Base-by-base conservation (phyloP, 2,888 invertebrate species). In the Cataglyphis cursor region DNA sequence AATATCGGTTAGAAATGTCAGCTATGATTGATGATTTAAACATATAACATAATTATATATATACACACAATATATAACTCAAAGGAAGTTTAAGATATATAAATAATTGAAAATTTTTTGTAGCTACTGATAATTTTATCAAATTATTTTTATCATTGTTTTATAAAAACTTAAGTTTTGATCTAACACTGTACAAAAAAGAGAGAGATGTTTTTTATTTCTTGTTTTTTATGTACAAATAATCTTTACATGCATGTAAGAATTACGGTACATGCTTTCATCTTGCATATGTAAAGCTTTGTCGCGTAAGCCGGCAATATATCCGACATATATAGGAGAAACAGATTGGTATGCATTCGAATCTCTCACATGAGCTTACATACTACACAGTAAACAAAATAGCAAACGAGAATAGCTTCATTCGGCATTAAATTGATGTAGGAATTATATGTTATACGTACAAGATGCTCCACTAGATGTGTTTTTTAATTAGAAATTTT, bases 201-300 rank as follows among this genome's bases (percentile, higher is more conserved):
- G 15, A 44, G 1, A 12, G 1, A 4, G 35, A 38, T 15, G 44
- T 35, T 1, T 31, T 62, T 62, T 3, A 4, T 31, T 51, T 73
- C 54, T 15, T 72, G 8, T 41, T 64, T 61, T 31, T 64, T 12
- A n/a, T n/a, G n/a, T 51, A 51, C 12, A 62, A 48, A 57, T 57
- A 9, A 51, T 51, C n/a, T 8, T n/a, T 21, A 31, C 41, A 57
- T 6, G 5, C 38, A 15, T 64, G 8, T 48, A 35, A 48, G 15
- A 48, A 64, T 10, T 12, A 48, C 35, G n/a, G 1, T 54, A 38
- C 12, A 66, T 15, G 18, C 15, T 78, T 70, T 57, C 0, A 70
- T 18, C n/a, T 59, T 38, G 15, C 21, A 31, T 41, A 28, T 76
- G 54, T 54, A 62, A 70, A 44, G 72, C 41, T 78, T 70, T 70